phyloP scores from a whole-genome alignment of 2,888 invertebrate species.

The Tineola bisselliella region DNA sequence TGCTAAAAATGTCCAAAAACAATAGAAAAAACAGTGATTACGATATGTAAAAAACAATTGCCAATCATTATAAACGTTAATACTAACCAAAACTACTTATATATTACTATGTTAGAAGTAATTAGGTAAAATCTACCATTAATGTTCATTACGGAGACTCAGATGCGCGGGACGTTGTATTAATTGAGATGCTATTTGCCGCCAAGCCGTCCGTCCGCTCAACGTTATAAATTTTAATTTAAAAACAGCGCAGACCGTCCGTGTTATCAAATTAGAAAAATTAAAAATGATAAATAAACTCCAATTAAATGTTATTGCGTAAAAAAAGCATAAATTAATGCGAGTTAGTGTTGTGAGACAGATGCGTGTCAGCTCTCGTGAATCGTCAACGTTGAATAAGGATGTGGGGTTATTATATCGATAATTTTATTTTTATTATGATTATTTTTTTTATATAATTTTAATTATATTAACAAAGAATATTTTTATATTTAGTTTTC shows the following conservation, averaged over 20 bases:
- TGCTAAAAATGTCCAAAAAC: no score
- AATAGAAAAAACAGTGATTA: no score
- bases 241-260: slow-evolving; percentile 23
- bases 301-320: slow-evolving; percentile 67
- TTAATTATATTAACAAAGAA: no score
- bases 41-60: no score
- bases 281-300: slow-evolving; percentile 66
- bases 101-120: no score
- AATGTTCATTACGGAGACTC: neutral
- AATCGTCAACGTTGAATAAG: neutral
- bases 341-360: slow-evolving; percentile 29
- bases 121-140: neutral
- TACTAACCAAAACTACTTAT: no score
- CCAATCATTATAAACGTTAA: no score
- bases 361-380: slow-evolving; percentile 11
- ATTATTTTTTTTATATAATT: no score
- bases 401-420: neutral
- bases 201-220: slow-evolving; percentile 23
- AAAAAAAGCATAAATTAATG: slow-evolving; percentile 67
- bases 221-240: slow-evolving; percentile 58
- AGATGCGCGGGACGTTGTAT: slow-evolving; percentile 13
- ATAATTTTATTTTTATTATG: neutral
- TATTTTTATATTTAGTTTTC: no score
- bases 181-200: slow-evolving; percentile 45
- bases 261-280: slow-evolving; percentile 64